phyloP scores from a whole-genome alignment of 2,797 vertebrate species.

The Aphelocoma californica region DNA sequence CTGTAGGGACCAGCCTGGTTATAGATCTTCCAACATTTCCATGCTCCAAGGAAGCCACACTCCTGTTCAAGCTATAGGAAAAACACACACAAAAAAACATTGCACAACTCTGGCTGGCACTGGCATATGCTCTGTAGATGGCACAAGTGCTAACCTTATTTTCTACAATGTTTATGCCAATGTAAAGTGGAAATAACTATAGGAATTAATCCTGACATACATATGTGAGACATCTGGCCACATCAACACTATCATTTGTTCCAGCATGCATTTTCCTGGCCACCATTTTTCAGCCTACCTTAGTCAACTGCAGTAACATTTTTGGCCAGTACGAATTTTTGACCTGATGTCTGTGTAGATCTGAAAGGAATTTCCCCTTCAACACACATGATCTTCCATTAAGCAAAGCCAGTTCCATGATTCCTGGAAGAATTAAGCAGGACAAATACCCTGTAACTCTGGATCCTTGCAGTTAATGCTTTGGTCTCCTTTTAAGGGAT shows the following conservation, averaged over 20 bases:
- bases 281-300: background rate
- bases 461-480: background rate
- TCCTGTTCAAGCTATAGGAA: background rate
- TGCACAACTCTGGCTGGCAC: background rate
- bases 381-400: background rate
- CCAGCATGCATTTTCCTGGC: slow-evolving; percentile 15
- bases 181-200: slow-evolving; percentile 5
- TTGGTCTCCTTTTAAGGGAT: background rate
- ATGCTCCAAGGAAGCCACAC: background rate
- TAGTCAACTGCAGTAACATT: background rate
- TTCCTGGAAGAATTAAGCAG: slow-evolving; percentile 20
- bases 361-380: slow-evolving; percentile 31
- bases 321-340: background rate
- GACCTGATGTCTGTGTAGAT: background rate
- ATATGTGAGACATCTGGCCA: background rate
- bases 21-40: background rate
- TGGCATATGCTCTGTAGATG: background rate
- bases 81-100: background rate
- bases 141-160: background rate
- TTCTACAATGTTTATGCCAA: background rate
- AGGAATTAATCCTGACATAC: background rate
- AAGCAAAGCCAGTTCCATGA: slow-evolving; percentile 15
- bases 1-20: background rate
- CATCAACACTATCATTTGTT: background rate
- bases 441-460: background rate